Conservation (phyloP, 2,888 invertebrate species). For the Mantis religiosa region DNA sequence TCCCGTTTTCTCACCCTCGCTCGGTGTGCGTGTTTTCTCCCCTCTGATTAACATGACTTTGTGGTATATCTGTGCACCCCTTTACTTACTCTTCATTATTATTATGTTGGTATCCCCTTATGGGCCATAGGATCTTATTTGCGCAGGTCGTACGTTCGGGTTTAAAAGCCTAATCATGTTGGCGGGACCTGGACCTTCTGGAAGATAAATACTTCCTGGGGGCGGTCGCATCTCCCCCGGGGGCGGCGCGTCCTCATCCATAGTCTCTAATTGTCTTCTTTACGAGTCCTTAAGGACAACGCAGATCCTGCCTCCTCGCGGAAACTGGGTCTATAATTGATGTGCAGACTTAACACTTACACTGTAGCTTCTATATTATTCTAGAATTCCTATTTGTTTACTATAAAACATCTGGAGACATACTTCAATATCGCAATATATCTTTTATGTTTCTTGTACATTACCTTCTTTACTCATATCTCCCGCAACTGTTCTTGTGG, state of each 20-base stretch:
- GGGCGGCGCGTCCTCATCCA: neutral
- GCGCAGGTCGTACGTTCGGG: constrained; percentile 10
- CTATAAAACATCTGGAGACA: too few relatives aligned
- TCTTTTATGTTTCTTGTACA: too few relatives aligned
- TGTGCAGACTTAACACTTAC: neutral
- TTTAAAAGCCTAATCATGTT: constrained; percentile 28
- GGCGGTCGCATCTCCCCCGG: neutral
- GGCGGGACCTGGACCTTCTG: constrained; percentile 15
- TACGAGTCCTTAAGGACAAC: neutral
- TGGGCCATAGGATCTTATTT: constrained; percentile 18
- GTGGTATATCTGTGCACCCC: neutral
- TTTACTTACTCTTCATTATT: neutral
- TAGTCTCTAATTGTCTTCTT: neutral
- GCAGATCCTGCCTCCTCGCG: neutral
- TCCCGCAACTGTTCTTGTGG: too few relatives aligned
- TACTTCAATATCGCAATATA: too few relatives aligned
- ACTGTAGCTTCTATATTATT: too few relatives aligned
- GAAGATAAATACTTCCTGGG: constrained; percentile 12
- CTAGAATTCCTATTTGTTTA: too few relatives aligned
- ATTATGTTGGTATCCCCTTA: constrained; percentile 9
- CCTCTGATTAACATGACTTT: constrained; percentile 3
- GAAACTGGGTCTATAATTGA: neutral
- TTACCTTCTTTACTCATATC: too few relatives aligned
- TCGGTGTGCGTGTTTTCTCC: neutral
- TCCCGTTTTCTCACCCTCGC: constrained; percentile 1